Evolutionary conservation across 2,888 invertebrate species (phyloP), one percentile per base, ranked within the genome.

Genomic region (Hydropsyche betteni): DNA sequence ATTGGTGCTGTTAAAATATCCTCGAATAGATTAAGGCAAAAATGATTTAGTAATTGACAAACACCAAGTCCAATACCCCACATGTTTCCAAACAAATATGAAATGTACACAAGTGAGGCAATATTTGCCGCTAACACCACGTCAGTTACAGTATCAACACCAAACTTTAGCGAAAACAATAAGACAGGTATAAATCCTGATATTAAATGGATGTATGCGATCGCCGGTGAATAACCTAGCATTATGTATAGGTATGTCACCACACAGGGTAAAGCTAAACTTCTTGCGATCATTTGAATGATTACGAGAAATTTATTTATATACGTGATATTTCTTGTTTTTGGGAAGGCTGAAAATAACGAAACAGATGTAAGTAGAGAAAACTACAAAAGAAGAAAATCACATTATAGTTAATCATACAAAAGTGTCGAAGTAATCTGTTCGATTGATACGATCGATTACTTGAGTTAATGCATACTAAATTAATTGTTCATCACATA

Each of bases 1-100:
- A 77, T 73, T 7, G 79, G 79, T n/a, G 79, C 78, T 12, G 70
- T 74, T 44, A 79, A 73, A 70, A 55, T 75, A 64, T 79, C 78
- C 68, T 77, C 74, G 16, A 79, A 69, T 38, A 69, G 75, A 71
- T 79, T 78, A 8, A 79, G 64, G 64, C 76, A 79, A 72, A 79
- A 79, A 68, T 79, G 79, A 68, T 79, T 79, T n/a, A 79, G 69
- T 44, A 78, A 53, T 50, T 79, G 79, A 64, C 79, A 79, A 44
- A 74, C 78, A 6, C 78, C 79, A 4, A 79, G 71, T 5, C 79
- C 79, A 24, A 79, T 74, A 24, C 79, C 79, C 79, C 79, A 79
- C 24, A 77, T 74, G 74, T 79, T 79, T 38, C 77, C 78, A 75
- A 77, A 76, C 8, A 72, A 44, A 68, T 78, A 79, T 14, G 79